A percentile compares a stretch with the other conserved stretches of the same genome.
These are phyloP conservation scores for Loxodonta africana DNA, from an alignment of 2,113 vertebrate species.

Conservation along the genomic window DNA sequence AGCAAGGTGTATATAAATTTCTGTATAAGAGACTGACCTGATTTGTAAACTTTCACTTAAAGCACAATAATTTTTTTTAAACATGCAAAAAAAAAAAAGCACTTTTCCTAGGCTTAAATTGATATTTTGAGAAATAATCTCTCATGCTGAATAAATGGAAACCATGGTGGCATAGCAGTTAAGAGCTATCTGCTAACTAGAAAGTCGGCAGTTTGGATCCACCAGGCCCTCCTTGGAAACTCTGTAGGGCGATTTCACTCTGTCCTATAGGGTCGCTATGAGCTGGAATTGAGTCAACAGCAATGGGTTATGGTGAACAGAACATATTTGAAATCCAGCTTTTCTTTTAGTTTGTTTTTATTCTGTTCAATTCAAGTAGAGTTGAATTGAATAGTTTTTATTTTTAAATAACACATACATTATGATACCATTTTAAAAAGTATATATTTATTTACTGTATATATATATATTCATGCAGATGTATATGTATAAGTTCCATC, in stretches of 20 bases:
- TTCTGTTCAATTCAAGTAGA: not conserved
- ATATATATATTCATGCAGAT: not conserved
- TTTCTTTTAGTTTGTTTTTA: not conserved
- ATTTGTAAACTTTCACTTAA: too few species aligned
- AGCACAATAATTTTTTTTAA: too few species aligned
- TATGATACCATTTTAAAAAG: not conserved
- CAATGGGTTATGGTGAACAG: not conserved
- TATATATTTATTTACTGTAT: not conserved
- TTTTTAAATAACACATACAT: not conserved
- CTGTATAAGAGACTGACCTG: too few species aligned
- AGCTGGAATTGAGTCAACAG: too few species aligned
- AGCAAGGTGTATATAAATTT: too few species aligned
- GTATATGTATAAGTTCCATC: not conserved
- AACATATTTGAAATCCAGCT: not conserved
- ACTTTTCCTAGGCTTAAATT: not conserved
- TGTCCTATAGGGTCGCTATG: too few species aligned
- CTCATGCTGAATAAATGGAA: not conserved
- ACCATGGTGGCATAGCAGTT: too few species aligned
- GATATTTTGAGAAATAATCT: slow-evolving; percentile 21
- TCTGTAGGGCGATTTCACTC: too few species aligned
- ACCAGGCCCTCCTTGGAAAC: too few species aligned
- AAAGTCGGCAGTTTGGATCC: too few species aligned
- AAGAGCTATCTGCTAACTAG: too few species aligned
- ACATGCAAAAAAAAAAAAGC: too few species aligned
- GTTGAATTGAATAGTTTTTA: not conserved